Evolutionary conservation across 1,140 invertebrate genomes (phyloP), one percentile per base, ranked within the genome.

Genomic region (Ladona fulva): DNA sequence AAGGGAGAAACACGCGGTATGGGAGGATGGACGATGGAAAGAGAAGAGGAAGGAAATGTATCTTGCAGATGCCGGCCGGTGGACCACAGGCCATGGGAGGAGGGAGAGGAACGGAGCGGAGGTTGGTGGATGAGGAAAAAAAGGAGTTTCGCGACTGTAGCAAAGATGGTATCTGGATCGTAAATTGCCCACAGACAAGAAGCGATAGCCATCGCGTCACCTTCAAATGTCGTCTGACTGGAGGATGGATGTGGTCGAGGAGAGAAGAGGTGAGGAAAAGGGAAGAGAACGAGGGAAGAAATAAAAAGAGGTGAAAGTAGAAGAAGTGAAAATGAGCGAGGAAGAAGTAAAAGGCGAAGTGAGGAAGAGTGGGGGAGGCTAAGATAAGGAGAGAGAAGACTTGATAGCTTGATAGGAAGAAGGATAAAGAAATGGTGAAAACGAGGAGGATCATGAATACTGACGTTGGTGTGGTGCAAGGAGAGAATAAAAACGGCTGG

Each of bases 141-240:
- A 66, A 66, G 52, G 52, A 66, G 52, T 66, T 66, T 66, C 52
- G 52, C 52, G 52, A 66, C 52, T 66, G 52, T 66, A 66, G 52
- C 52, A 66, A 66, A 66, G 52, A 66, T 66, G 52, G 52, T 66
- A 66, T 66, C 52, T 16, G 52, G 16, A 66, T 66, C 52, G 52
- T 66, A 66, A 66, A 66, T 66, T 66, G 52, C 52, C 52, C 52
- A 66, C 52, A 66, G 52, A 66, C 52, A 66, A 66, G 52, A 22
- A 66, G 52, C 52, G 52, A 66, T 66, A 66, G 52, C 1, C 3
- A 66, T 66, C 52, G 52, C 52, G 52, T 66, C 52, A 66, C 52
- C 52, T 66, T 66, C 52, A 66, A 66, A 66, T 66, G 52, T 66
- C 52, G 52, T 66, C 52, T 66, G 52, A 66, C 3, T 66, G 52